phyloP scores from a whole-genome alignment of 1,140 invertebrate species.

The Drosophila virilis region DNA sequence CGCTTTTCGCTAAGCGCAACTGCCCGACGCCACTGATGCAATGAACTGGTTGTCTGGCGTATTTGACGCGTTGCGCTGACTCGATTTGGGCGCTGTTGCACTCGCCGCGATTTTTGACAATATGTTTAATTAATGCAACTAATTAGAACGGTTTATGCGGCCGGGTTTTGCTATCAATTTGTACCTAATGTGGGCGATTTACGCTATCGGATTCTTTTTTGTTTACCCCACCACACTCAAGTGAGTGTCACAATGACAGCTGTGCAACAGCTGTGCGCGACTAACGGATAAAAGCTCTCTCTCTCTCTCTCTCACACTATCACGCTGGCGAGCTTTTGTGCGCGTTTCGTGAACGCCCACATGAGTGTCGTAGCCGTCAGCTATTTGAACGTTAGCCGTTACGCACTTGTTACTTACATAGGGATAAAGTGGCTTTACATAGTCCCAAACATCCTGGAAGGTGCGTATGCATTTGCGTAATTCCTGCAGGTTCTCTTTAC shows the following conservation, averaged over 20 bases:
- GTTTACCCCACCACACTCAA: constrained; percentile 40
- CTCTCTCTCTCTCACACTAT: neutral
- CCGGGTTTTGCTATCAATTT: constrained; percentile 33
- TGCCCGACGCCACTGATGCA: constrained; percentile 65
- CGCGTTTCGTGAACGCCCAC: neutral
- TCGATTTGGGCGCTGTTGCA: constrained; percentile 1
- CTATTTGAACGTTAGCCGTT: neutral
- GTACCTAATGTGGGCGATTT: constrained; percentile 43
- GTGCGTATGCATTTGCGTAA: constrained; percentile 19
- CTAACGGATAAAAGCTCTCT: constrained; percentile 25
- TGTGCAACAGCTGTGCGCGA: constrained; percentile 45
- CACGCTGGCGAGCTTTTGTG: constrained; percentile 11
- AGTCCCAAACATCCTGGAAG: constrained; percentile 40
- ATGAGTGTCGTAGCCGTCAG: neutral
- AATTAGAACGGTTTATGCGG: neutral
- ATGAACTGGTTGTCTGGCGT: constrained; percentile 43
- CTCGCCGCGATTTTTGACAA: constrained; percentile 9
- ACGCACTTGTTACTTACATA: constrained; percentile 33
- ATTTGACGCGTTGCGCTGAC: constrained; percentile 1
- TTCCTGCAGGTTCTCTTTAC: neutral
- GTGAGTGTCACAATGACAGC: constrained; percentile 40
- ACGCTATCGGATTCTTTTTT: constrained; percentile 45
- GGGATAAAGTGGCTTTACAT: constrained; percentile 22
- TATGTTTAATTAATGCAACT: constrained; percentile 40
- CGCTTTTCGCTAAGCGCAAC: constrained; percentile 57